Conservation (phyloP, 2,888 invertebrate genomes). For the Phorcus lineatus region DNA sequence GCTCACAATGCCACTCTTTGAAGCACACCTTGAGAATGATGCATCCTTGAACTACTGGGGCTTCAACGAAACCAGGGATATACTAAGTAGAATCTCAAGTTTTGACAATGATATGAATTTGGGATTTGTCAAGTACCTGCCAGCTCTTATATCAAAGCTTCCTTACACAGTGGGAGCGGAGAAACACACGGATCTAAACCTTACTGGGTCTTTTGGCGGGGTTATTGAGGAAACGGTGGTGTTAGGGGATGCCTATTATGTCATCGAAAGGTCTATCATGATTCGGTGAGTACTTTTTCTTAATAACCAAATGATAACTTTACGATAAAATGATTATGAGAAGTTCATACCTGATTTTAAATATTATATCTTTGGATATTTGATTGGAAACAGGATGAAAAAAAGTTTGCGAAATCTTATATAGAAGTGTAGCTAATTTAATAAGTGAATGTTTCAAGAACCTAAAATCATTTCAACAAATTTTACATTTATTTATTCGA, state of each 20-base stretch:
- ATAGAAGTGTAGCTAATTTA: too few relatives aligned
- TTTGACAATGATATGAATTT: constrained; percentile 35
- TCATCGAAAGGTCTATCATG: background rate
- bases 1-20: background rate
- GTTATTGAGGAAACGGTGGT: background rate
- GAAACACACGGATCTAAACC: background rate
- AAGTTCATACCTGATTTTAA: too few relatives aligned
- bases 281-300: background rate
- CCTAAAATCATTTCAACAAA: too few relatives aligned
- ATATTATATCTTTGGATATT: too few relatives aligned
- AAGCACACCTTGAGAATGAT: background rate
- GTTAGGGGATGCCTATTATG: background rate
- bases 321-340: too few relatives aligned
- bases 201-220: background rate
- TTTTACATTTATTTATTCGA: too few relatives aligned
- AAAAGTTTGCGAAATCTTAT: too few relatives aligned
- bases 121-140: constrained; percentile 27
- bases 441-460: too few relatives aligned
- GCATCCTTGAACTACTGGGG: constrained; percentile 34
- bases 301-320: too few relatives aligned
- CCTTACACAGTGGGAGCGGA: background rate
- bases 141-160: constrained; percentile 14
- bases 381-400: too few relatives aligned
- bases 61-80: background rate
- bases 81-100: constrained; percentile 29